phyloP scores from a whole-genome alignment of 2,888 invertebrate genomes.

The Drosophila niveifrons region DNA sequence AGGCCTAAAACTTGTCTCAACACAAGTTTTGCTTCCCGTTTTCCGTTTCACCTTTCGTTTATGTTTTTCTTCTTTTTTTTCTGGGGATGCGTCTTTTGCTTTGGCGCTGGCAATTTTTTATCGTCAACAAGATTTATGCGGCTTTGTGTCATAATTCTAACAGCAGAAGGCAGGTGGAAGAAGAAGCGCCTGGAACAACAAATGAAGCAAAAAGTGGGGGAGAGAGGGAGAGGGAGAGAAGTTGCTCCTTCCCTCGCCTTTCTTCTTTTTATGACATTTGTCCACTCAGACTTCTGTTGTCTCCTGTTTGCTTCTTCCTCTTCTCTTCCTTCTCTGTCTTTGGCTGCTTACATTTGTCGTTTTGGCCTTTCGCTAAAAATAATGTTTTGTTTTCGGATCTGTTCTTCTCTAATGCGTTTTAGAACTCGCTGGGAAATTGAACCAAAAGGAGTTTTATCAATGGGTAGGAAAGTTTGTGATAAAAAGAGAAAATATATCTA shows the following conservation, averaged over 20 bases:
- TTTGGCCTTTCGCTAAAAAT: conserved; percentile 26
- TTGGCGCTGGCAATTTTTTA: conserved; percentile 63
- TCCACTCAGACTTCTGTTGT: conserved; percentile 21
- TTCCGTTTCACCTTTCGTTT: background rate
- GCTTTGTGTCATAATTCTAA: conserved; percentile 72
- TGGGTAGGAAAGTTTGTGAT: background rate
- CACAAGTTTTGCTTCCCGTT: background rate
- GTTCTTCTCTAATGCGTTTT: conserved; percentile 26
- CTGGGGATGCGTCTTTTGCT: background rate
- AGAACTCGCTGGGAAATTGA: background rate
- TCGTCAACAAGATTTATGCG: conserved; percentile 75
- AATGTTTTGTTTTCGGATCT: conserved; percentile 10
- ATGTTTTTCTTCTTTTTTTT: background rate
- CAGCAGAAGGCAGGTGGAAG: conserved; percentile 19
- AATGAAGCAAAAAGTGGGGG: background rate
- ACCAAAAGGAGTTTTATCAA: background rate
- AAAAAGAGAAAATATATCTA: too few species aligned
- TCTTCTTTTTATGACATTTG: conserved; percentile 35
- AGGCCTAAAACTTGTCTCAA: background rate
- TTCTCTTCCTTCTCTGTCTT: background rate
- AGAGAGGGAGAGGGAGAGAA: too few species aligned
- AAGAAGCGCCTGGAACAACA: background rate
- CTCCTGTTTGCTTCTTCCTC: background rate
- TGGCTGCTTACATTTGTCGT: conserved; percentile 33
- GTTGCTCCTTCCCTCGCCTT: too few species aligned